Evolutionary conservation across 2,113 vertebrate species (phyloP).

Genomic region (Porphyrio hochstetteri): DNA sequence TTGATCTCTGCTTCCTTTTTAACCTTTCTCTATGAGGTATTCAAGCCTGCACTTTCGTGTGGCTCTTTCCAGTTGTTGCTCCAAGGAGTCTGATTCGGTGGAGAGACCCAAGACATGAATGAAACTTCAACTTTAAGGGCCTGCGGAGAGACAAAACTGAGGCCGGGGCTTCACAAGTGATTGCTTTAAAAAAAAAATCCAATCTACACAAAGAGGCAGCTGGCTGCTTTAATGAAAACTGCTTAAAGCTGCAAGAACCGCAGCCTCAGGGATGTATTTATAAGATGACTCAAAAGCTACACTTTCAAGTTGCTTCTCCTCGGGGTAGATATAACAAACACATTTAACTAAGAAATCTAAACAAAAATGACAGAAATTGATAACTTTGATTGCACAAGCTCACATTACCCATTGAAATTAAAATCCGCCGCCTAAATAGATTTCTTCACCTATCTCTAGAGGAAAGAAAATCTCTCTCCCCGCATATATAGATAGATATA

Average conservation of each 20-base stretch:
- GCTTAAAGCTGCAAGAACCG: slow-evolving; percentile 74
- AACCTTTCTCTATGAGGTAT: slow-evolving; percentile 64
- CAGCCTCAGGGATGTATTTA: slow-evolving; percentile 74
- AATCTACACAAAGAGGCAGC: slow-evolving; percentile 80
- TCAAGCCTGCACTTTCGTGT: slow-evolving; percentile 62
- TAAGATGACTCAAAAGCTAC: slow-evolving; percentile 75
- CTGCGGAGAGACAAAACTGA: slow-evolving; percentile 78
- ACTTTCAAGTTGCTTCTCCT: slow-evolving; percentile 75
- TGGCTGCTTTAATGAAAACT: slow-evolving; percentile 81
- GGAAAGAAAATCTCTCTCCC: neutral
- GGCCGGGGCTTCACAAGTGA: slow-evolving; percentile 72
- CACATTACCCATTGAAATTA: slow-evolving; percentile 60
- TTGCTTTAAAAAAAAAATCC: slow-evolving; percentile 74
- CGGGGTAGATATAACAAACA: slow-evolving; percentile 70
- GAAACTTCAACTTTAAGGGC: slow-evolving; percentile 78
- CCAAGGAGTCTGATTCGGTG: slow-evolving; percentile 59
- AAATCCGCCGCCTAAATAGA: slow-evolving; percentile 34
- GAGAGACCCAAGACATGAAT: slow-evolving; percentile 68
- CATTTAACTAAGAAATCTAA: slow-evolving; percentile 70
- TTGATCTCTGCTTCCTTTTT: slow-evolving; percentile 71
- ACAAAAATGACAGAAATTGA: slow-evolving; percentile 70
- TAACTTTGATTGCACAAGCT: slow-evolving; percentile 62
- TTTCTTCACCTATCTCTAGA: slow-evolving; percentile 43
- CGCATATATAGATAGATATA: neutral
- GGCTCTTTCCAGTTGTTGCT: slow-evolving; percentile 41